phyloP scores from a whole-genome alignment of 2,888 invertebrate species.

The Neuroscelio doddi region DNA sequence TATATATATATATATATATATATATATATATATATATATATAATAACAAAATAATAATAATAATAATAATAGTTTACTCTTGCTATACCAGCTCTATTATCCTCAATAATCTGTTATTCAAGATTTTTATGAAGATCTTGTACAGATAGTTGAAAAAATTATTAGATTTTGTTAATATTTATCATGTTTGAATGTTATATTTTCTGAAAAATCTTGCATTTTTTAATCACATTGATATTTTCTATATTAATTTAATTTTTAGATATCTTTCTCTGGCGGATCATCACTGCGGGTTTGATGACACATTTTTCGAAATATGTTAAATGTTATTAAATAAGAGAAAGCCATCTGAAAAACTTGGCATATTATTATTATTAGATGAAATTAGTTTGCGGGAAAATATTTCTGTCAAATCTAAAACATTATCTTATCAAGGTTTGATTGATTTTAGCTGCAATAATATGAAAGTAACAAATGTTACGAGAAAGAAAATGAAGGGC shows the following conservation, averaged over 20 bases:
- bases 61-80: too few species aligned
- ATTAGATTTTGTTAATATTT: too few species aligned
- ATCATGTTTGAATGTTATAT: too few species aligned
- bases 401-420: slow-evolving; percentile 25
- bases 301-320: slow-evolving; percentile 3
- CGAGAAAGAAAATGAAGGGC: slow-evolving; percentile 11
- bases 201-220: too few species aligned
- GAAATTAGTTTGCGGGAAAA: slow-evolving; percentile 41
- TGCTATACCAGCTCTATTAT: too few species aligned
- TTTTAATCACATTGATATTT: too few species aligned
- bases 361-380: slow-evolving; percentile 29
- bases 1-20: not conserved
- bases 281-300: slow-evolving; percentile 6
- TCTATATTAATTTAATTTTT: too few species aligned
- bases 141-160: too few species aligned
- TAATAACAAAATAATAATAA: too few species aligned
- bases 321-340: not conserved
- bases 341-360: not conserved
- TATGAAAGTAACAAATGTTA: slow-evolving; percentile 1
- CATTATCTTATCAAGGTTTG: slow-evolving; percentile 30
- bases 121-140: too few species aligned
- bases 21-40: too few species aligned
- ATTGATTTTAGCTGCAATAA: slow-evolving; percentile 17
- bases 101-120: too few species aligned
- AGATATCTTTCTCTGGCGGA: slow-evolving; percentile 8